Percentiles rank a stretch among this genome's conserved stretches.
Conservation (phyloP, 1,140 invertebrate genomes). For the Drosophila sproati region DNA sequence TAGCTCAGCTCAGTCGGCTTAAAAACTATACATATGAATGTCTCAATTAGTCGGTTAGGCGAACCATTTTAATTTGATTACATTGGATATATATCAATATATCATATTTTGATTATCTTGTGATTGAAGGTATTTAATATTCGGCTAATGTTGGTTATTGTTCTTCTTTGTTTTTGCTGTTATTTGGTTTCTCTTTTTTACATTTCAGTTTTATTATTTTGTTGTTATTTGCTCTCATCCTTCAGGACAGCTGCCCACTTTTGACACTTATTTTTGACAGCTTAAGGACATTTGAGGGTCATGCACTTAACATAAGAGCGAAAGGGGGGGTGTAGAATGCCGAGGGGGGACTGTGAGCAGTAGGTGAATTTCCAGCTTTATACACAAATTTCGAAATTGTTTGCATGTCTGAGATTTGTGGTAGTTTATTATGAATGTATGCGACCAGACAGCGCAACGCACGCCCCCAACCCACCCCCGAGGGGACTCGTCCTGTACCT, state of each 20-base stretch:
- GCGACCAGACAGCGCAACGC: constrained; percentile 1
- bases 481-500: not conserved
- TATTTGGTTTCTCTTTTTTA: not conserved
- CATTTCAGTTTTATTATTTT: constrained; percentile 50
- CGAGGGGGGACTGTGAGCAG: not conserved
- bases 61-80: too few species aligned
- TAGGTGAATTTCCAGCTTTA: constrained; percentile 17
- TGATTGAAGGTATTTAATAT: not conserved
- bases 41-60: too few species aligned
- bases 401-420: constrained; percentile 57
- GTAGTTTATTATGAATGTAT: constrained; percentile 46
- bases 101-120: too few species aligned
- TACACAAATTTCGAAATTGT: constrained; percentile 46
- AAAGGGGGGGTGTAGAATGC: not conserved
- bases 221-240: constrained; percentile 31
- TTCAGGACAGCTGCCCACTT: constrained; percentile 35
- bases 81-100: too few species aligned
- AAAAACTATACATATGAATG: too few species aligned
- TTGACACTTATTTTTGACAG: constrained; percentile 61
- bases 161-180: not conserved
- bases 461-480: not conserved
- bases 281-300: constrained; percentile 62
- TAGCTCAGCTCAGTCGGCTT: too few species aligned
- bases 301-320: constrained; percentile 38
- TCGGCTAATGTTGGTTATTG: not conserved